Evolutionary conservation across 2,797 vertebrate genomes (phyloP).

Genomic region (Sylvia borin): DNA sequence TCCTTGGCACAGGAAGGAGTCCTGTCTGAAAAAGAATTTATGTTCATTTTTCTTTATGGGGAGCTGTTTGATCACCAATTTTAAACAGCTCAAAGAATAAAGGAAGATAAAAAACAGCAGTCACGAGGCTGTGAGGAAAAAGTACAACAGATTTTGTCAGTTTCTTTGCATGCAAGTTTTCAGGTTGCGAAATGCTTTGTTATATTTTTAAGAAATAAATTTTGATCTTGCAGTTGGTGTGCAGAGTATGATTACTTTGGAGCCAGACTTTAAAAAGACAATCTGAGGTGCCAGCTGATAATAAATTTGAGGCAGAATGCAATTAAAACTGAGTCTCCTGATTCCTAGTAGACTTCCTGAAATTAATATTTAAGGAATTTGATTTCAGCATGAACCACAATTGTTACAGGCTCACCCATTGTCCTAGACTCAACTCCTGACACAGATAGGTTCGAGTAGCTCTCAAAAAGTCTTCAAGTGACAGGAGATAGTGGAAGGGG

Average conservation of each 20-base stretch:
- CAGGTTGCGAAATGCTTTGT: background rate
- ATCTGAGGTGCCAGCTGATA: background rate
- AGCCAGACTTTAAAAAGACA: background rate
- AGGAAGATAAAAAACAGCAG: background rate
- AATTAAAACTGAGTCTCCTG: background rate
- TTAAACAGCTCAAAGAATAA: background rate
- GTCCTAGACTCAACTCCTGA: background rate
- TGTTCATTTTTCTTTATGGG: background rate
- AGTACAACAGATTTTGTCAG: background rate
- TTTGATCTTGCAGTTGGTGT: background rate
- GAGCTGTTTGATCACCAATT: background rate
- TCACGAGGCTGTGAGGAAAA: background rate
- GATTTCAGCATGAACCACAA: background rate
- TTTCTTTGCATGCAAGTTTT: background rate
- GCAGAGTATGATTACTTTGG: background rate
- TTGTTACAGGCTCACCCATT: background rate
- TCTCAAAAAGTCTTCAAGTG: background rate
- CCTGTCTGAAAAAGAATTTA: background rate
- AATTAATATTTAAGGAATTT: background rate
- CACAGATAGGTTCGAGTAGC: background rate
- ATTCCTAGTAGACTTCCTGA: background rate
- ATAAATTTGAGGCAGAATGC: background rate
- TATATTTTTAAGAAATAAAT: background rate
- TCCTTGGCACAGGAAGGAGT: background rate
- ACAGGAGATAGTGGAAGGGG: background rate